phyloP scores from a whole-genome alignment of 1,140 invertebrate genomes.

The Brachionus calyciflorus region DNA sequence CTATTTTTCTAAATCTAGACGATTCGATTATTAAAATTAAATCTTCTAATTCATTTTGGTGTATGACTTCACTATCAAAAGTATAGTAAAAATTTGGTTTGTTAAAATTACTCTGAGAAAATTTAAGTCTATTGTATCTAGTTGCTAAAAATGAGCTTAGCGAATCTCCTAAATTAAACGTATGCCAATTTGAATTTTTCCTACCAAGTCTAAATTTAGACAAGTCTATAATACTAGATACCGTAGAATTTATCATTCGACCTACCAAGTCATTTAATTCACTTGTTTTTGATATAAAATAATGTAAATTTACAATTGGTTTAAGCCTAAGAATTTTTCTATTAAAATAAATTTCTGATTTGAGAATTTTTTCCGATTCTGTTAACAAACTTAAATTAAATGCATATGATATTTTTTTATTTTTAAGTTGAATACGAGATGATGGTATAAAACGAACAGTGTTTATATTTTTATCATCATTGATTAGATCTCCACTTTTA shows the following conservation, averaged over 20 bases:
- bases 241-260: not conserved
- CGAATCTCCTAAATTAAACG: slow-evolving; percentile 6
- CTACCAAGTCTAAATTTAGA: not conserved
- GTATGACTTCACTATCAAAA: not conserved
- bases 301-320: slow-evolving; percentile 13
- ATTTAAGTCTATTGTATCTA: slow-evolving; percentile 11
- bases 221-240: slow-evolving; percentile 18
- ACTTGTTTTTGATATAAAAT: not conserved
- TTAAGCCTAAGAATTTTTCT: not conserved
- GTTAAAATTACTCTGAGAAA: not conserved
- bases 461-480: not conserved
- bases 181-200: not conserved
- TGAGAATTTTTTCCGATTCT: slow-evolving; percentile 4
- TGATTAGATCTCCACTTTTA: not conserved
- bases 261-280: not conserved
- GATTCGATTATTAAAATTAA: slow-evolving; percentile 14
- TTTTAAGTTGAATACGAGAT: not conserved
- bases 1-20: not conserved
- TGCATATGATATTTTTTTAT: not conserved
- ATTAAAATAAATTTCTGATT: not conserved
- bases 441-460: slow-evolving; percentile 19
- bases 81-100: slow-evolving; percentile 20
- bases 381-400: slow-evolving; percentile 1
- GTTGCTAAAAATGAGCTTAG: not conserved
- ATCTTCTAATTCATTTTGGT: not conserved